Evolutionary conservation across 1,140 invertebrate genomes (phyloP).

Genomic region (Drosophila subpulchrella): DNA sequence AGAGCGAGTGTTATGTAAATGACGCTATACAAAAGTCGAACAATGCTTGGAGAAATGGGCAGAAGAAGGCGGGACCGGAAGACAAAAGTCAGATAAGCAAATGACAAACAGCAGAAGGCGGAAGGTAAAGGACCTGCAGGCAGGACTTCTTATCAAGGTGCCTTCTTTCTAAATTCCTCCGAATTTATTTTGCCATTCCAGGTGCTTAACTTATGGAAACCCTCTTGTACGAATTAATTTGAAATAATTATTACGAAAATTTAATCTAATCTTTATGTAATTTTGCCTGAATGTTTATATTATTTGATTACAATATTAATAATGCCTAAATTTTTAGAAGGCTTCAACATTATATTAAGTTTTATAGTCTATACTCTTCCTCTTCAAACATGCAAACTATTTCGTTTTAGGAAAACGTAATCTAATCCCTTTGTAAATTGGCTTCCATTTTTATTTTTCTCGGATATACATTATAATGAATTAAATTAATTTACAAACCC

Average conservation of each 20-base stretch:
- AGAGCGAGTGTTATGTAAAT: slow-evolving; percentile 54
- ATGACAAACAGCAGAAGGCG: slow-evolving; percentile 69
- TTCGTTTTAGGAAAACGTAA: no score
- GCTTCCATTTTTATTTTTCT: no score
- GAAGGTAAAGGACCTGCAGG: slow-evolving; percentile 10
- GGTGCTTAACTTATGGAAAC: background rate
- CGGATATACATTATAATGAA: no score
- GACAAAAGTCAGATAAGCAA: slow-evolving; percentile 60
- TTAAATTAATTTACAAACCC: no score
- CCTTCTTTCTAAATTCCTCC: background rate
- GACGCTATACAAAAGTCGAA: slow-evolving; percentile 50
- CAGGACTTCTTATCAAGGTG: slow-evolving; percentile 23
- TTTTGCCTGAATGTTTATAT: no score
- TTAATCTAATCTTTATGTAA: no score
- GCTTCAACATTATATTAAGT: no score
- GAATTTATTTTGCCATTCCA: slow-evolving; percentile 1
- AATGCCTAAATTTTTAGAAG: no score
- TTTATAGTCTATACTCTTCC: no score
- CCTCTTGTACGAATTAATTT: background rate
- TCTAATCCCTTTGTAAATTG: no score
- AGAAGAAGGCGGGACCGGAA: slow-evolving; percentile 27
- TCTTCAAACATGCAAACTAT: no score
- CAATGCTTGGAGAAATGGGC: slow-evolving; percentile 18
- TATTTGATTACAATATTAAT: no score
- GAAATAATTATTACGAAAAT: background rate